A percentile compares a stretch with the other conserved stretches of the same genome.
Evolutionary conservation across 2,113 vertebrate species (phyloP).

Genomic region (Monarcha castaneiventris): DNA sequence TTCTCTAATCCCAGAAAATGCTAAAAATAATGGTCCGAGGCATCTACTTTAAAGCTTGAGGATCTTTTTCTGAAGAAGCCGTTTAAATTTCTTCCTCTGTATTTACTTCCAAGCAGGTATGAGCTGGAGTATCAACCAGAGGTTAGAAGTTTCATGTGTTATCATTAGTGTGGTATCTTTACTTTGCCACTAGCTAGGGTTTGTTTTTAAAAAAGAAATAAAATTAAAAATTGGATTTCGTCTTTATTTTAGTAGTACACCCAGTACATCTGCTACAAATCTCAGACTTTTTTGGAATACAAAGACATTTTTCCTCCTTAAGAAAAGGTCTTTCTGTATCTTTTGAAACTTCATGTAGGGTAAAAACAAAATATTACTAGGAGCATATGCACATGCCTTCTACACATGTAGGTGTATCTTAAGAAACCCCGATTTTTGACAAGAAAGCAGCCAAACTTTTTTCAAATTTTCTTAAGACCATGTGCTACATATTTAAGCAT

Average conservation of each 20-base stretch:
- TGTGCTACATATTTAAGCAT: not conserved
- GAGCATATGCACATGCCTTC: not conserved
- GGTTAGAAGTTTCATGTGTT: not conserved
- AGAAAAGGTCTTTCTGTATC: not conserved
- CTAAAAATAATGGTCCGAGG: not conserved
- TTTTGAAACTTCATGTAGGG: not conserved
- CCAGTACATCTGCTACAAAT: not conserved
- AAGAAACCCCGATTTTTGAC: not conserved
- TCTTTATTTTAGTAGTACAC: not conserved
- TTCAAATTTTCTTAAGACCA: not conserved
- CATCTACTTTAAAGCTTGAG: not conserved
- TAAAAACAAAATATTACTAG: not conserved
- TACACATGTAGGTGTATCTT: not conserved
- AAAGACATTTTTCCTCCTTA: not conserved
- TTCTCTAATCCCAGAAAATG: not conserved
- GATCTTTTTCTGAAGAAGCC: not conserved
- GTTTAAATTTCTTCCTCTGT: not conserved
- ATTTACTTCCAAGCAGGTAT: slow-evolving; percentile 8
- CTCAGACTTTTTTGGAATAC: not conserved
- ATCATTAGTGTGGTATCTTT: not conserved
- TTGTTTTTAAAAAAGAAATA: not conserved
- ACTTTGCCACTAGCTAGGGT: not conserved
- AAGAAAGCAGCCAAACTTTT: not conserved
- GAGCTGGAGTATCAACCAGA: not conserved
- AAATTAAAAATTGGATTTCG: not conserved